phyloP scores from a whole-genome alignment of 2,888 invertebrate species.

The Serrognathus titanus region DNA sequence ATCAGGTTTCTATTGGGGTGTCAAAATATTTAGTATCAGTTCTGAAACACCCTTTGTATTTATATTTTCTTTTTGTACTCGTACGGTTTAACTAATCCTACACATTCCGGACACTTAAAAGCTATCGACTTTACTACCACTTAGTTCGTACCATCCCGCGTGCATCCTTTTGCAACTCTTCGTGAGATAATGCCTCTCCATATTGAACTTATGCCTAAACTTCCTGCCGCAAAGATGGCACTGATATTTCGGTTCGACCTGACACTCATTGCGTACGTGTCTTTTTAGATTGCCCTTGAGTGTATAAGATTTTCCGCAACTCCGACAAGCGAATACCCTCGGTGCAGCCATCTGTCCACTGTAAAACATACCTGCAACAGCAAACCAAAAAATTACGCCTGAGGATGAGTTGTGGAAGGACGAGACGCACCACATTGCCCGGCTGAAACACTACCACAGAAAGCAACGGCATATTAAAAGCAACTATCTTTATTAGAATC shows the following conservation, averaged over 20 bases:
- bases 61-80: too few species aligned
- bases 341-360: neutral
- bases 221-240: slow-evolving; percentile 41
- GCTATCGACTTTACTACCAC: too few species aligned
- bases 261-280: slow-evolving; percentile 12
- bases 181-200: slow-evolving; percentile 6
- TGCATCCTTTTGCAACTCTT: neutral
- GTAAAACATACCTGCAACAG: neutral
- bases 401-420: too few species aligned
- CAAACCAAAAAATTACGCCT: neutral
- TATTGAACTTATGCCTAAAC: slow-evolving; percentile 47
- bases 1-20: too few species aligned
- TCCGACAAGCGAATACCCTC: slow-evolving; percentile 30
- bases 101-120: too few species aligned
- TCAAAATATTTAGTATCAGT: too few species aligned
- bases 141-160: too few species aligned
- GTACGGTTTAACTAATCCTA: too few species aligned
- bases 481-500: neutral
- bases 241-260: slow-evolving; percentile 38
- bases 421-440: too few species aligned
- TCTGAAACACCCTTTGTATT: too few species aligned
- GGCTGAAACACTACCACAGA: neutral
- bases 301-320: slow-evolving; percentile 45
- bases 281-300: slow-evolving; percentile 38
- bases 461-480: neutral